phyloP scores from a whole-genome alignment of 2,797 vertebrate genomes.

The Tamandua tetradactyla region DNA sequence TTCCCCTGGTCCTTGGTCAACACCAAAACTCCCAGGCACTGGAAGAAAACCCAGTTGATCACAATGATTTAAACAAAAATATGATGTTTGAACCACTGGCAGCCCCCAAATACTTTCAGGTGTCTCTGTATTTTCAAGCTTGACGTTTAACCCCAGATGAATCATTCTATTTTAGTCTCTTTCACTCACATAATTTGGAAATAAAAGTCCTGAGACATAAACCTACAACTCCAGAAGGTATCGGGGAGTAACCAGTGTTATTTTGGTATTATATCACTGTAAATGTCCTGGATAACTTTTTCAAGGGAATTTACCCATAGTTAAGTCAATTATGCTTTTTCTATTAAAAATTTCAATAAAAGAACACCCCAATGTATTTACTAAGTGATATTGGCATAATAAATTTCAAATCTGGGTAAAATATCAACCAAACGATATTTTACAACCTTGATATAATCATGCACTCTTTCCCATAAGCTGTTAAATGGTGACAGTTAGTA shows the following conservation, averaged over 20 bases:
- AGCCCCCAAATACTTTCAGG: not conserved
- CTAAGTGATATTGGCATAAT: not conserved
- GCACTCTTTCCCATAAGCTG: not conserved
- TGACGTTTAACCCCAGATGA: not conserved
- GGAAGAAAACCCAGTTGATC: not conserved
- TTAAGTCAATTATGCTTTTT: not conserved
- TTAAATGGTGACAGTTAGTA: not conserved
- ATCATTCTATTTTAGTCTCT: not conserved
- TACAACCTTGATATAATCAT: not conserved
- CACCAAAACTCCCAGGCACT: not conserved
- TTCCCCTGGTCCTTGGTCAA: not conserved
- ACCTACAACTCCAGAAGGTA: not conserved
- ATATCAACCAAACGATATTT: not conserved
- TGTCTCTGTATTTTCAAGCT: not conserved
- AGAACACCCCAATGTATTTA: not conserved
- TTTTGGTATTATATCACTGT: not conserved
- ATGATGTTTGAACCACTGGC: not conserved
- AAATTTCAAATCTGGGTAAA: not conserved
- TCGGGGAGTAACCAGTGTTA: not conserved
- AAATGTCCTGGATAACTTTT: not conserved
- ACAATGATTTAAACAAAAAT: not conserved
- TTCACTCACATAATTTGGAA: too few relatives aligned
- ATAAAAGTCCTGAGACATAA: not conserved
- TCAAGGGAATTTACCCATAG: not conserved
- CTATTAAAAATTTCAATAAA: not conserved